These are phyloP conservation scores for Vombatus ursinus DNA, from an alignment of 2,113 vertebrate genomes.

Conservation along the genomic window DNA sequence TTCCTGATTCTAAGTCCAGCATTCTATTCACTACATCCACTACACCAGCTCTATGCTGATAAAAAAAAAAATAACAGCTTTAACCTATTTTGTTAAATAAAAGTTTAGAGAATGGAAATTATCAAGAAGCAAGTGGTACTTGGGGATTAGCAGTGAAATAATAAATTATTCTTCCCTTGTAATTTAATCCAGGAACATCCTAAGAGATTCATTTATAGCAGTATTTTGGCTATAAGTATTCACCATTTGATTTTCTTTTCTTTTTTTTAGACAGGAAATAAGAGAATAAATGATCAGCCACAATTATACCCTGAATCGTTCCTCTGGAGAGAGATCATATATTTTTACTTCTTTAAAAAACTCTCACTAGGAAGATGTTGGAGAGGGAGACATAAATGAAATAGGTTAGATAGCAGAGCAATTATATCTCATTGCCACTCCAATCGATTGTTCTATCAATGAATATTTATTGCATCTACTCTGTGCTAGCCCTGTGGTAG, in stretches of 20 bases:
- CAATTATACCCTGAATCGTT: neutral
- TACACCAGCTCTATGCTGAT: neutral
- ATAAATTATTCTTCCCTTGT: neutral
- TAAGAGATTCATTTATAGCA: slow-evolving; percentile 6
- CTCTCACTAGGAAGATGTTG: neutral
- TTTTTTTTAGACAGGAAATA: neutral
- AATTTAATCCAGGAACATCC: neutral
- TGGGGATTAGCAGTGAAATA: neutral
- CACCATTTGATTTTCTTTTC: neutral
- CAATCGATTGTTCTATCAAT: neutral
- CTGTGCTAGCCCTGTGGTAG: neutral
- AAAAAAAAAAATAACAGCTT: neutral
- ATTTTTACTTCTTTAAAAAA: neutral
- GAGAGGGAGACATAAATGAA: neutral
- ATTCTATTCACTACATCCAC: neutral
- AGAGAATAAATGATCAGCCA: neutral
- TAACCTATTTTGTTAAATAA: neutral
- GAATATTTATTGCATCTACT: neutral
- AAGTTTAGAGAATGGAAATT: neutral
- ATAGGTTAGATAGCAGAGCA: neutral
- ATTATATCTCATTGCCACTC: neutral
- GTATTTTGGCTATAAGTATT: neutral
- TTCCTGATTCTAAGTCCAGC: neutral
- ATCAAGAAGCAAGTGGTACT: neutral
- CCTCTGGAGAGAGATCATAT: neutral